A percentile compares a stretch with the other conserved stretches of the same genome.
Evolutionary conservation across 2,888 invertebrate genomes (phyloP).

Genomic region (Chymomyza fuscimana): DNA sequence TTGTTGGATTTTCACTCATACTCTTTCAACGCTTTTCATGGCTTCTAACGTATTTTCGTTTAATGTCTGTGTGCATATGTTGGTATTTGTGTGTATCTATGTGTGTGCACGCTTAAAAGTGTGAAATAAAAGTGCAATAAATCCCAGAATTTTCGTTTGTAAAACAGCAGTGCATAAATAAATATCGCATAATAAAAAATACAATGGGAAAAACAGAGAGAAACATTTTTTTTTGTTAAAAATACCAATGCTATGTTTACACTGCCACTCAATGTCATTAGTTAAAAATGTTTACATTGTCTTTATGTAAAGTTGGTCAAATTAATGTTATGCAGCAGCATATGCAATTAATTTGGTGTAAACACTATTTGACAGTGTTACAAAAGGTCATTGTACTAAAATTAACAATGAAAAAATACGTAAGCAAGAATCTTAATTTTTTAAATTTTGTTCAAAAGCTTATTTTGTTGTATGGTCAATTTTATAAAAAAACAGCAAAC

Average conservation of each 20-base stretch:
- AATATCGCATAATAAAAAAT: constrained; percentile 25
- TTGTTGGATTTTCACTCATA: constrained; percentile 4
- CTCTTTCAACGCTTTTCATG: background rate
- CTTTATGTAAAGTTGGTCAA: no score
- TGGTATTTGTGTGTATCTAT: constrained; percentile 20
- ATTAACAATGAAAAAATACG: no score
- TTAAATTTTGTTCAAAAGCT: no score
- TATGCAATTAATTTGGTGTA: no score
- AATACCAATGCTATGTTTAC: background rate
- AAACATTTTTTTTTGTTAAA: constrained; percentile 36
- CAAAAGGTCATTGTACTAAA: no score
- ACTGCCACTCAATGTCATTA: no score
- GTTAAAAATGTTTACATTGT: no score
- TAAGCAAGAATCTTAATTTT: no score
- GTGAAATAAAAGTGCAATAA: constrained; percentile 69
- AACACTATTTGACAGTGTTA: no score
- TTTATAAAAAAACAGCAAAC: no score
- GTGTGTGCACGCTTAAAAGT: constrained; percentile 12
- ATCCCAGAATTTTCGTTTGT: constrained; percentile 51
- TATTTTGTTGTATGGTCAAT: no score
- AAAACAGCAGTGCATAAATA: constrained; percentile 41
- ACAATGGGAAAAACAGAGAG: constrained; percentile 22
- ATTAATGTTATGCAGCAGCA: no score
- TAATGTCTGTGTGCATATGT: constrained; percentile 23
- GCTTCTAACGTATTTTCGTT: constrained; percentile 32